These are phyloP conservation scores for Disparrhopalites patrizii DNA, from an alignment of 2,888 invertebrate genomes.

Conservation along the genomic window DNA sequence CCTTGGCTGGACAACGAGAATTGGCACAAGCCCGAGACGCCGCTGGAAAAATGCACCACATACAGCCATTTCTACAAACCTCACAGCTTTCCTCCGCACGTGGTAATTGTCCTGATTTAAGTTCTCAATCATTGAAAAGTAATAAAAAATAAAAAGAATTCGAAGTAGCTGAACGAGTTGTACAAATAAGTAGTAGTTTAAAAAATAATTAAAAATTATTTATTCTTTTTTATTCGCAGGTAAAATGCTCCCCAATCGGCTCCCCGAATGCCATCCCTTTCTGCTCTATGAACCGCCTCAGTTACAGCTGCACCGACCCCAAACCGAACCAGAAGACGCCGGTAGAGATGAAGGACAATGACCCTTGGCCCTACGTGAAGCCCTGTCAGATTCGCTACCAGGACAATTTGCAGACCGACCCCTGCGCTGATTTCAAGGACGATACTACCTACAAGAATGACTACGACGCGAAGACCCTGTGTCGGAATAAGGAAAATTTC, in stretches of 20 bases:
- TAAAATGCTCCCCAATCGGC: conserved; percentile 4
- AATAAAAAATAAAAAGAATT: too few species aligned
- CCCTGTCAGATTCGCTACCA: conserved; percentile 36
- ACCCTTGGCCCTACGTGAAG: conserved; percentile 45
- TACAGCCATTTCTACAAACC: conserved; percentile 44
- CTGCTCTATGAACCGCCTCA: conserved; percentile 37
- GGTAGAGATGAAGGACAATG: conserved; percentile 41
- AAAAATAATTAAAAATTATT: not conserved
- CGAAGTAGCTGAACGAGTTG: too few species aligned
- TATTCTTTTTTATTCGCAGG: conserved; percentile 13
- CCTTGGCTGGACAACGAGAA: conserved; percentile 39
- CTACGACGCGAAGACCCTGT: conserved; percentile 36
- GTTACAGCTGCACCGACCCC: conserved; percentile 45
- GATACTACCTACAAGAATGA: conserved; percentile 40
- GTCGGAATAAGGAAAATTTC: conserved; percentile 27
- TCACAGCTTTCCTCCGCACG: conserved; percentile 21
- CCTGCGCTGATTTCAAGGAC: conserved; percentile 43
- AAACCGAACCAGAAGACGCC: conserved; percentile 37
- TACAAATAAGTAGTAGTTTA: too few species aligned
- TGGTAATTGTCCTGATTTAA: conserved; percentile 1
- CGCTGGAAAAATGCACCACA: conserved; percentile 41
- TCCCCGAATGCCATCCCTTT: conserved; percentile 44
- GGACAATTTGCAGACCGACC: conserved; percentile 40
- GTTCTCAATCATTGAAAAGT: not conserved
- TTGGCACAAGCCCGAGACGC: conserved; percentile 40